phyloP scores from a whole-genome alignment of 2,888 invertebrate genomes.

The Caenorhabditis zanzibari region DNA sequence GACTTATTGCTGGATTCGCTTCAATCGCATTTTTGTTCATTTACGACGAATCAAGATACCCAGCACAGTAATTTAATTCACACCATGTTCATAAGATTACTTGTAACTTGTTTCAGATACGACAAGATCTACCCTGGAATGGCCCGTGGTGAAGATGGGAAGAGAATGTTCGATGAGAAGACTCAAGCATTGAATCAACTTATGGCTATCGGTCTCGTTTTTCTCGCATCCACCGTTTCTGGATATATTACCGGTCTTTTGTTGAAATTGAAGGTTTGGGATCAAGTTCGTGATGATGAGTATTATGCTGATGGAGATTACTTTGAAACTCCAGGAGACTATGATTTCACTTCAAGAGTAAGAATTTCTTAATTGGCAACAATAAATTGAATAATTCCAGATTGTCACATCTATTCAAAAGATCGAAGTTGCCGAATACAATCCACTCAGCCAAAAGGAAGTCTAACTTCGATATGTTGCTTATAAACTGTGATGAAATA shows the following conservation, averaged over 20 bases:
- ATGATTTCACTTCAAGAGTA: conserved; percentile 81
- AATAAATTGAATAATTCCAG: conserved; percentile 60
- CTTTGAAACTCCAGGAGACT: conserved; percentile 81
- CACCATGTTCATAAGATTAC: not conserved
- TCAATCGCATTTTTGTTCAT: conserved; percentile 69
- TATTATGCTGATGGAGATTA: conserved; percentile 80
- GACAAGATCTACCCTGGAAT: conserved; percentile 73
- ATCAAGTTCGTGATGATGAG: conserved; percentile 77
- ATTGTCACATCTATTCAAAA: conserved; percentile 76
- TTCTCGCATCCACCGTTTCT: conserved; percentile 88
- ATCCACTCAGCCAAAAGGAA: conserved; percentile 69
- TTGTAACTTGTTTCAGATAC: conserved; percentile 57
- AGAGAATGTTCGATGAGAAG: conserved; percentile 86
- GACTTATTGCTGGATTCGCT: conserved; percentile 72
- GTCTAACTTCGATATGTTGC: conserved; percentile 47
- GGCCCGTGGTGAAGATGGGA: conserved; percentile 55
- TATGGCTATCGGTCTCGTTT: conserved; percentile 88
- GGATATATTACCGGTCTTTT: conserved; percentile 87
- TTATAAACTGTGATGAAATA: not conserved
- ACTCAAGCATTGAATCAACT: conserved; percentile 91
- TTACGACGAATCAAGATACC: conserved; percentile 70
- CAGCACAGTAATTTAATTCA: conserved; percentile 53
- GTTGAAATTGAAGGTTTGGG: conserved; percentile 74
- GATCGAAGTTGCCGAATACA: conserved; percentile 77
- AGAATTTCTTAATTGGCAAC: not conserved